phyloP scores from a whole-genome alignment of 2,113 vertebrate genomes.

The Bungarus multicinctus region DNA sequence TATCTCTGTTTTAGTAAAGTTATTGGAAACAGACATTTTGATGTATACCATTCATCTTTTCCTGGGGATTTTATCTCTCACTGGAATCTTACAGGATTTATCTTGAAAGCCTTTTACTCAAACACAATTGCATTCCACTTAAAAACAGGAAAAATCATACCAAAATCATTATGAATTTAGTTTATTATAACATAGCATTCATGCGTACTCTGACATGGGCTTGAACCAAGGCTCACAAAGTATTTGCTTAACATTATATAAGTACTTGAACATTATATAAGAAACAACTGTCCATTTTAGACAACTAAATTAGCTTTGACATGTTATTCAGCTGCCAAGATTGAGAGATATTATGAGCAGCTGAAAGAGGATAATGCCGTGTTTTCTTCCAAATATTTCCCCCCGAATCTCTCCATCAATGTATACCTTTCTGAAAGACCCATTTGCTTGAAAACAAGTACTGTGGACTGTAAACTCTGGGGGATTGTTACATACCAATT shows the following conservation, averaged over 20 bases:
- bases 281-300: neutral
- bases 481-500: slow-evolving; percentile 78
- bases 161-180: neutral
- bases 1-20: neutral
- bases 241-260: neutral
- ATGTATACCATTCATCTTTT: neutral
- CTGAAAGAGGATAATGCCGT: neutral
- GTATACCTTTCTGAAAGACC: neutral
- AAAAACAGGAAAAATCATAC: neutral
- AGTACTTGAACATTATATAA: neutral
- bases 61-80: neutral
- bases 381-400: neutral
- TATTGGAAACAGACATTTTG: neutral
- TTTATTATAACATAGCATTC: neutral
- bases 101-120: neutral
- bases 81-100: neutral
- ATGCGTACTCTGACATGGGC: neutral
- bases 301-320: neutral
- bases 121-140: neutral
- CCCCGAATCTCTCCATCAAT: neutral
- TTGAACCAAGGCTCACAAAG: neutral
- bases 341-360: neutral
- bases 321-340: neutral
- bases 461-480: neutral
- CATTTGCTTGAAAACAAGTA: neutral